Percentiles rank a stretch among this genome's conserved stretches.
These are phyloP conservation scores for Aphelocoma californica DNA, from an alignment of 2,797 vertebrate species.

Conservation along the genomic window DNA sequence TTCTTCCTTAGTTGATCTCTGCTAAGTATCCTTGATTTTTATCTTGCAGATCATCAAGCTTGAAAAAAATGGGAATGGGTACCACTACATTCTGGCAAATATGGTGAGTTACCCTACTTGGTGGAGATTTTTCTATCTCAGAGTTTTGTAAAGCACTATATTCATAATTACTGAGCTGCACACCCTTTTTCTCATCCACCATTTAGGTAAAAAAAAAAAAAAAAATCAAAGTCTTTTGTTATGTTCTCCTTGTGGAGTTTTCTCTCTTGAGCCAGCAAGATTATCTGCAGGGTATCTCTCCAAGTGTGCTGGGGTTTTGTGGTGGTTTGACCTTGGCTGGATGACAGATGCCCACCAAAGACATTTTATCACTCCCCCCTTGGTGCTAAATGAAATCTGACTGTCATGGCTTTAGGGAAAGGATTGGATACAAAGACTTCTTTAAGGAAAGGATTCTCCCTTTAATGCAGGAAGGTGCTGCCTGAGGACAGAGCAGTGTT, in stretches of 20 bases:
- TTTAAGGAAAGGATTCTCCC: background rate
- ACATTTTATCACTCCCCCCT: background rate
- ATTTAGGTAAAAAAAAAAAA: background rate
- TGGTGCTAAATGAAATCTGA: background rate
- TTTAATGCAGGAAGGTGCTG: background rate
- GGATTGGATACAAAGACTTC: background rate
- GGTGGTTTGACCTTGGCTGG: background rate
- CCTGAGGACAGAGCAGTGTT: background rate
- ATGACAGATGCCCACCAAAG: background rate
- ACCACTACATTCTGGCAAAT: conserved; percentile 98
- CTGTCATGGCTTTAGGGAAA: background rate
- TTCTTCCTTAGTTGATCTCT: background rate
- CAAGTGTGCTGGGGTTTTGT: background rate
- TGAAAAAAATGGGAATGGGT: conserved; percentile 95
- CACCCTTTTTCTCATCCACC: background rate
- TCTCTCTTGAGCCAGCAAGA: background rate
- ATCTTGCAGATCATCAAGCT: conserved; percentile 90
- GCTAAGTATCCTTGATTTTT: conserved; percentile 7
- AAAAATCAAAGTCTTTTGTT: background rate
- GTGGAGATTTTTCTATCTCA: rapidly evolving
- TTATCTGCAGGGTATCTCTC: background rate
- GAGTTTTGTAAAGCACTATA: background rate
- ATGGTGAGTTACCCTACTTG: conserved; percentile 82
- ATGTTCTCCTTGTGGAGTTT: background rate
- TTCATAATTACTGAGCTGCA: background rate